Conservation (phyloP, 2,888 invertebrate species). For the Oxycera nigricornis region DNA sequence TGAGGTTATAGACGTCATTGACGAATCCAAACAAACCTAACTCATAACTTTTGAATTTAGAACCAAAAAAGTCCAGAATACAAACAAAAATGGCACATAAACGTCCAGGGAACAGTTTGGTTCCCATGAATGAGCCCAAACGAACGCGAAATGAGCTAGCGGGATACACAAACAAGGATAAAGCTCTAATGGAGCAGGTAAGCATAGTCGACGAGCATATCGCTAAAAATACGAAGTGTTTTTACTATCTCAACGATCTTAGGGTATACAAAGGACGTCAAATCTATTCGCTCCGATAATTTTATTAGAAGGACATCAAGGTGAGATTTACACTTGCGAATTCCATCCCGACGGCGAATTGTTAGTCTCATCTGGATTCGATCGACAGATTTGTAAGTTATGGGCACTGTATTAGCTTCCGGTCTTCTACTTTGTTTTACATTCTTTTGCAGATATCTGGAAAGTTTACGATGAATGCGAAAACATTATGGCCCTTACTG, state of each 20-base stretch:
- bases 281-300: constrained; percentile 92
- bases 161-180: constrained; percentile 75
- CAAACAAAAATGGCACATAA: constrained; percentile 56
- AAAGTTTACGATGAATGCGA: constrained; percentile 98
- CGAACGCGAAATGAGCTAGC: constrained; percentile 76
- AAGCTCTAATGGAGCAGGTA: constrained; percentile 77
- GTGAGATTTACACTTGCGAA: constrained; percentile 90
- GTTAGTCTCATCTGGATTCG: constrained; percentile 93
- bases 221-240: constrained; percentile 36
- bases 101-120: constrained; percentile 53
- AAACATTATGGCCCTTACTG: constrained; percentile 90
- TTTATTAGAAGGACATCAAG: constrained; percentile 95
- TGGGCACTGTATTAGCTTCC: neutral
- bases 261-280: constrained; percentile 82
- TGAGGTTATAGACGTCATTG: too few relatives aligned
- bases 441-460: constrained; percentile 87
- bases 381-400: constrained; percentile 88
- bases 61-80: neutral
- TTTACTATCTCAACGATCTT: constrained; percentile 48
- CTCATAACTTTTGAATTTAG: too few relatives aligned
- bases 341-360: constrained; percentile 97
- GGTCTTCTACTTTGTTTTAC: constrained; percentile 9
- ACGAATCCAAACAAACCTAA: too few relatives aligned
- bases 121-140: constrained; percentile 67
- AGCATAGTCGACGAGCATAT: constrained; percentile 48